Evolutionary conservation across 2,888 invertebrate genomes (phyloP), one percentile per base, ranked within the genome.

Genomic region (Ommatoiulus sabulosus): DNA sequence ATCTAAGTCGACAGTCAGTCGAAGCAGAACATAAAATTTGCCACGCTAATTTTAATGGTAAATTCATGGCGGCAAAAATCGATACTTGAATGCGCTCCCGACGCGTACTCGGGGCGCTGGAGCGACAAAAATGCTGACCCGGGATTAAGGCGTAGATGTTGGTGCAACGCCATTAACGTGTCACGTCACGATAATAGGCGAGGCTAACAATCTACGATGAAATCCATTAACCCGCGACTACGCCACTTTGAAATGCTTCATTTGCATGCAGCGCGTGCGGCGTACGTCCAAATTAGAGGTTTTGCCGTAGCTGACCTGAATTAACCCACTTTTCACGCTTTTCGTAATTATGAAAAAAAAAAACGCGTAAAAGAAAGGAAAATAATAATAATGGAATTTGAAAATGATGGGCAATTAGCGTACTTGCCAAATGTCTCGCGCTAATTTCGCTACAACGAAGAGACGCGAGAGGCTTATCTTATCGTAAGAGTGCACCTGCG

Each of bases 1-100:
- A 80, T 80, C 80, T 80, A 80, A 80, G 80, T 80, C 80, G 80
- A 80, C 80, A 80, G 80, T 80, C 80, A 80, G 80, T 80, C 35
- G 80, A 80, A 35, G 80, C 80, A 80, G 24, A 80, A 80, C 80
- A 35, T 80, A 35, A 80, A 80, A 80, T 80, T 35, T 80, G 80
- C 80, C 80, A 80, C 80, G 80, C 35, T 80, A 80, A 80, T 80
- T 80, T 80, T 80, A 80, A 80, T 80, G 80, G 80, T 80, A 80
- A 80, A 35, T 80, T 80, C 35, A 80, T 80, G 80, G 35, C 35
- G 10, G 80, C 80, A 4, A 80, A 80, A 80, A 80, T 80, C 80
- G 35, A 80, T 80, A 35, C n/a, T 24, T 7, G 4, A 1, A 24
- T 24, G 10, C 35, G 10, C 12, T 12, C 35, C 20, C n/a, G 35